Conservation (phyloP, 2,797 vertebrate genomes). For the Sebastes itinus region DNA sequence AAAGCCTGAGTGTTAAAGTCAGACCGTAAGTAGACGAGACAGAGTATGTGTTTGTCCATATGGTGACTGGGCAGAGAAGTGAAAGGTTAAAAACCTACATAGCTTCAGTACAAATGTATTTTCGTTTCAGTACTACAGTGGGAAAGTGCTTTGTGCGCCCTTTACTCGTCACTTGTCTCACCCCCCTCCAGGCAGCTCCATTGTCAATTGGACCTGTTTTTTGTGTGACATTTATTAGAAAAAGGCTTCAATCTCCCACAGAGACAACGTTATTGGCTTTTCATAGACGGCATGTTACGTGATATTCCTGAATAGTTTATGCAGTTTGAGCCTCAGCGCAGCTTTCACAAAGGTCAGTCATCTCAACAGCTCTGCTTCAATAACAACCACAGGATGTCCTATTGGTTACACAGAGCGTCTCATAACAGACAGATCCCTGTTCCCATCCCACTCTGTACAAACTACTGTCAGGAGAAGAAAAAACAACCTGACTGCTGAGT, state of each 20-base stretch:
- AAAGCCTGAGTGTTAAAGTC: neutral
- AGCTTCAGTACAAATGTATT: neutral
- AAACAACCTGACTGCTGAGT: neutral
- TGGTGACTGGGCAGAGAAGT: neutral
- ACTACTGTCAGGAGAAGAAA: neutral
- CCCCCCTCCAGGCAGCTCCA: neutral
- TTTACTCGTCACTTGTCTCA: neutral
- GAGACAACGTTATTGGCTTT: slow-evolving; percentile 18
- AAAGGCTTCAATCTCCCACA: slow-evolving; percentile 15
- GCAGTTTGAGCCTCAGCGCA: slow-evolving; percentile 21
- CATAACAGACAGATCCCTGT: neutral
- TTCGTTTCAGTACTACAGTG: neutral
- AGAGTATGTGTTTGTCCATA: neutral
- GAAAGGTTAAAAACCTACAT: neutral
- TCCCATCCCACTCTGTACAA: neutral
- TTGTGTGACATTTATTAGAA: slow-evolving; percentile 14
- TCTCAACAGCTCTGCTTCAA: slow-evolving; percentile 28
- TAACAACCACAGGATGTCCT: slow-evolving; percentile 25
- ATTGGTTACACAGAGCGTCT: neutral
- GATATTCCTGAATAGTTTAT: slow-evolving; percentile 50
- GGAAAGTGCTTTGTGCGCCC: neutral
- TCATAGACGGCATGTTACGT: slow-evolving; percentile 22
- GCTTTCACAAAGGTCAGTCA: slow-evolving; percentile 44
- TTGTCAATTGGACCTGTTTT: neutral
- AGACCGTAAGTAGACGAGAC: neutral